phyloP scores from a whole-genome alignment of 2,113 vertebrate genomes.

The Pseudopodoces humilis region DNA sequence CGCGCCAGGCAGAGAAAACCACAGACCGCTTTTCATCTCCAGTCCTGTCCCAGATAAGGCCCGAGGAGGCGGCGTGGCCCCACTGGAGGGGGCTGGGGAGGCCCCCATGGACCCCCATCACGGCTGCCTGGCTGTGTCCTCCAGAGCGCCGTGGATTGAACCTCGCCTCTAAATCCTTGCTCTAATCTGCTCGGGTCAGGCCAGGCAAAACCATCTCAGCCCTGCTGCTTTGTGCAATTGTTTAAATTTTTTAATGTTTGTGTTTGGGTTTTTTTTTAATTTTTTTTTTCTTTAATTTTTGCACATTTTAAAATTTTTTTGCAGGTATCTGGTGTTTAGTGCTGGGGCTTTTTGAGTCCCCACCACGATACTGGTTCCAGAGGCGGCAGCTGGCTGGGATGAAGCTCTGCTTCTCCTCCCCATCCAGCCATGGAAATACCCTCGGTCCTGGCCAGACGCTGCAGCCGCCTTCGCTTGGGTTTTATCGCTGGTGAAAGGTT shows the following conservation, averaged over 20 bases:
- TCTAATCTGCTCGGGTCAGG: not conserved
- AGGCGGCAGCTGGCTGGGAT: fast-evolving
- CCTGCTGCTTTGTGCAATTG: not conserved
- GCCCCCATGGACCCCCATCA: not conserved
- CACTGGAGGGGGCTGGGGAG: not conserved
- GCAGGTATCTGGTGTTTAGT: not conserved
- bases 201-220: not conserved
- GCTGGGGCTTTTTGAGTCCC: not conserved
- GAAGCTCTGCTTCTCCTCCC: not conserved
- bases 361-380: not conserved
- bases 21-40: not conserved
- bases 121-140: not conserved
- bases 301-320: too few species aligned
- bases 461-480: fast-evolving
- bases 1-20: not conserved
- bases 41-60: not conserved
- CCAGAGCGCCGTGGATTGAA: fast-evolving
- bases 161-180: not conserved
- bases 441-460: fast-evolving
- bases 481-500: fast-evolving
- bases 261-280: fast-evolving
- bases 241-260: not conserved
- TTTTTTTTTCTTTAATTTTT: not conserved
- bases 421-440: fast-evolving
- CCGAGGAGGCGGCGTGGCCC: not conserved